Base-by-base conservation (phyloP, 2,113 vertebrate species). In the Lamprotornis superbus region DNA sequence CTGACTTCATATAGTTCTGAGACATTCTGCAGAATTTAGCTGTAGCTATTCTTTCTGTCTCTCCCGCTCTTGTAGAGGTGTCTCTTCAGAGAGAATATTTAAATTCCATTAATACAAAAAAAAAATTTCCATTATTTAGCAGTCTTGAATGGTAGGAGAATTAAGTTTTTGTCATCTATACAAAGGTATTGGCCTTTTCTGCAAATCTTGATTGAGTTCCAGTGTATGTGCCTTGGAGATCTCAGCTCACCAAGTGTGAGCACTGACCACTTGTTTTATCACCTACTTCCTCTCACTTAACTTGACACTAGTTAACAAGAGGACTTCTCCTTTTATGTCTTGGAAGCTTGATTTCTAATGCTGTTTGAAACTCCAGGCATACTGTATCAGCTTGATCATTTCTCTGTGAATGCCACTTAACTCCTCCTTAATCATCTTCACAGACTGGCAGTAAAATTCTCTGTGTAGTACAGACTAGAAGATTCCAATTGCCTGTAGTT, bases 261-360 rank as follows among this genome's bases (percentile, higher is more conserved):
- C 60, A 74, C 8, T 93, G 83, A 74, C 71, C 17, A 0, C 10
- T 15, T 24, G 18, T 78, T 93, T 89, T 83, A 70, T 92, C 76
- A 88, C 69, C 50, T 2, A 2, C 79, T 89, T 89, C 39, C 65
- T 89, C 89, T 89, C 68, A 83, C 52, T 90, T 85, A 79, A 85
- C 60, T 89, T 90, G 78, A 73, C 50, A 16, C 40, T 93, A 92
- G 93, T 93, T 92, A 97, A 74, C 83, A 92, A 83, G 83, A 81
- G 55, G 47, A 57, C n/a, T 89, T 92, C 49, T 50, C 37, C 53
- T 96, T 95, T 95, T 77, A 77, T 95, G 47, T 65, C 42, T 42
- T 50, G n/a, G 71, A 86, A 90, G 33, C 55, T 90, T 81, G 50
- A 90, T 97, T 94, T 94, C 47, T 81, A 77, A 93, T 87, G 83